Conservation (phyloP, 92 coral and sea anemone species). For the Umimayanthus chanpuru region DNA sequence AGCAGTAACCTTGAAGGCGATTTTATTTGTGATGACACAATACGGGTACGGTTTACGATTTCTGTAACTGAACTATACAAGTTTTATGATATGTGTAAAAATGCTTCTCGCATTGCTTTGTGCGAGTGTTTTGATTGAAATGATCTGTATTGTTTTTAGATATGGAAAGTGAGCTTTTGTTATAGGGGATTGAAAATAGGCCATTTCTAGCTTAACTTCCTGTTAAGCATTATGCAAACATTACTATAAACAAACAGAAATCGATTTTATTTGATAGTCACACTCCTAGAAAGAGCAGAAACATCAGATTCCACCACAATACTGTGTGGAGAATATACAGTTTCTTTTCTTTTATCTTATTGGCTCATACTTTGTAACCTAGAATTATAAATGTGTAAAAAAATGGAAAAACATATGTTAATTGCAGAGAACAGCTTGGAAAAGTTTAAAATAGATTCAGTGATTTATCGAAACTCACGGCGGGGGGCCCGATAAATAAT, state of each 20-base stretch:
- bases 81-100: not conserved
- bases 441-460: not conserved
- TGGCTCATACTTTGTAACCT: no score
- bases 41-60: no score
- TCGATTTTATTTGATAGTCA: not conserved
- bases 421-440: not conserved
- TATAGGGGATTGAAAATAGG: not conserved
- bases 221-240: not conserved
- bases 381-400: no score
- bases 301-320: no score
- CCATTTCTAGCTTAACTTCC: not conserved
- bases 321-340: not conserved
- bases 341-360: not conserved
- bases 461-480: slow-evolving; percentile 6
- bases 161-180: not conserved
- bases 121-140: not conserved
- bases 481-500: not conserved
- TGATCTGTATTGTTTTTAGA: not conserved
- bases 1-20: no score
- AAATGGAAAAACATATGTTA: not conserved
- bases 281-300: not conserved
- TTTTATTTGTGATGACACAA: no score
- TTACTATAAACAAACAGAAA: not conserved
- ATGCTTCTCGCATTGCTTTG: not conserved
- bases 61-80: no score